Evolutionary conservation across 2,113 vertebrate species (phyloP), one percentile per base, ranked within the genome.

Genomic region (Chascanopsetta lugubris): DNA sequence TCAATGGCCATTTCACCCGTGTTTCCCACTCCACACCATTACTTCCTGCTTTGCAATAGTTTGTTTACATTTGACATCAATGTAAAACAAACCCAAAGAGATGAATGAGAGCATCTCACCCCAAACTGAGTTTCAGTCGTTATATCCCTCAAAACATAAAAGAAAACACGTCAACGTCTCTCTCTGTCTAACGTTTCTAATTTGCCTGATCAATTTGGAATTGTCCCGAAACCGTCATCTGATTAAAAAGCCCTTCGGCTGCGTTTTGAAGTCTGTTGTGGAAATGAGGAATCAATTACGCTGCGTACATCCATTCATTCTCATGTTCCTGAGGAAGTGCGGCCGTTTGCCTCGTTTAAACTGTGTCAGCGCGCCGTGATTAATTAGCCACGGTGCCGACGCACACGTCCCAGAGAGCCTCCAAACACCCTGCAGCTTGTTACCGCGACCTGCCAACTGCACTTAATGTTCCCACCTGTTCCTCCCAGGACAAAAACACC

Each of bases 391-490:
- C 70, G 27, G 61, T 61, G 46, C 46, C n/a, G n/a, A 55, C 69
- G 48, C 76, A 75, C 64, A 79, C 60, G 65, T 51, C 56, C 29
- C 70, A 53, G 24, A 72, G 29, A 75, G 40, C 58, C 50, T 73
- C 64, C 62, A 70, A 62, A 79, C 79, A 29, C 46, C 69, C 72
- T 80, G 46, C 72, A 69, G 82, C 86, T 63, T 77, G 72, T 83
- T 75, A 73, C 77, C 50, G 29, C 65, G 69, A 84, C 72, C 81
- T 88, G 84, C 85, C 86, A 91, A 70, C 79, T 73, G 78, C 59
- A 36, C 64, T 83, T 87, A 81, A 77, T 54, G 71, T 80, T 85
- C 67, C 80, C 87, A 91, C 86, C 90, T 89, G 86, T 88, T 85
- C 69, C 13, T 71, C 42, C 59, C 59, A 75, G 61, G 61, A 80